Base-by-base conservation (phyloP, 2,797 vertebrate genomes). In the Cyclopterus lumpus region DNA sequence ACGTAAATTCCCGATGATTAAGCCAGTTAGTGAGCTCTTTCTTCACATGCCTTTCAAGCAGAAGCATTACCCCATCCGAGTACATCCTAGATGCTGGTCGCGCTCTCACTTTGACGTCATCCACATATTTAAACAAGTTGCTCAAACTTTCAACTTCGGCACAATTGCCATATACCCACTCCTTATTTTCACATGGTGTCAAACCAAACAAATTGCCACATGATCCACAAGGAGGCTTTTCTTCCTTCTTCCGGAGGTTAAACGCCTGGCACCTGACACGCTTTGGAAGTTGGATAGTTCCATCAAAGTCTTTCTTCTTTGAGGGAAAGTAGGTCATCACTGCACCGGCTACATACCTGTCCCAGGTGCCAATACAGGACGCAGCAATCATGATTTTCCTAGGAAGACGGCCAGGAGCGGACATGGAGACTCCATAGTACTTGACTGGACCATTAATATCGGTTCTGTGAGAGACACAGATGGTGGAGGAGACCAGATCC, bases 71-170 rank as follows among this genome's bases (percentile, higher is more conserved):
- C 0, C 3, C 0, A 0, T 22, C 24, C 5, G 60, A 55, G 44
- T 1, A 61, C 0, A 0, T 22, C 0, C 0, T 0, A 40, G 65
- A 14, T 61, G 2, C 14, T 44, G 2, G 49, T 1, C 0, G 1
- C 5, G 4, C 8, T 11, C 22, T 1, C 0, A 20, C 0, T 67
- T 4, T 62, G 26, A 67, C 2, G 0, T 26, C 6, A 6, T 0
- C 0, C 0, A 44, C 79, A 0, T 46, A 8, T 51, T 30, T 65
- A 10, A 89, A 26, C 44, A 89, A 24, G 8, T 89, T 86, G 59
- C 78, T 89, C 38, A 89, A 1, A 36, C 87, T 83, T 55, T 89
- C 85, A 30, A 1, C 28, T 60, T 89, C 87, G 4, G 87, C 88
- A 58, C 81, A 86, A 81, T 73, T 32, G 5, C 86, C 88, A 61